A percentile compares a stretch with the other conserved stretches of the same genome.
phyloP scores from a whole-genome alignment of 1,140 invertebrate species.

The Bactericera cockerelli region DNA sequence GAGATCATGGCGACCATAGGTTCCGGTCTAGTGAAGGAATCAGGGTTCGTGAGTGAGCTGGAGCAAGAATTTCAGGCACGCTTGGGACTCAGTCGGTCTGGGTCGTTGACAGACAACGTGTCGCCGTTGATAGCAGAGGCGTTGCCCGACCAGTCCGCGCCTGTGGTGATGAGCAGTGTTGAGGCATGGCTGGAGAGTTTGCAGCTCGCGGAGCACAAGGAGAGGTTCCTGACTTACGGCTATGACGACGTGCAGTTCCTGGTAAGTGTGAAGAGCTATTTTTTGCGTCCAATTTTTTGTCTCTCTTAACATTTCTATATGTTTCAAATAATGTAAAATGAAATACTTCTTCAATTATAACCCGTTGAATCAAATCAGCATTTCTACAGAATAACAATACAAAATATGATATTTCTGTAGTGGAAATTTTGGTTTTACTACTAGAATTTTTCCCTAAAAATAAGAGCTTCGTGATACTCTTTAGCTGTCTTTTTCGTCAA shows the following conservation, averaged over 20 bases:
- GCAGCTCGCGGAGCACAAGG: constrained; percentile 66
- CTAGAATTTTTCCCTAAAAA: no score
- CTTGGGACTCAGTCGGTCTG: constrained; percentile 29
- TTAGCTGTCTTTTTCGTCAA: no score
- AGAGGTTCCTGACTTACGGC: constrained; percentile 67
- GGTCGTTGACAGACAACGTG: not conserved
- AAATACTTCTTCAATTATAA: no score
- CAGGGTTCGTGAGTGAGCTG: constrained; percentile 64
- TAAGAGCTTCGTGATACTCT: no score
- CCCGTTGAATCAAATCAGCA: no score
- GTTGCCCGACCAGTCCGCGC: constrained; percentile 10
- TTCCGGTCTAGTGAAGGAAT: constrained; percentile 57
- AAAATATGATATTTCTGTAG: no score
- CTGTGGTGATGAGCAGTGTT: constrained; percentile 35
- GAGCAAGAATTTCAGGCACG: constrained; percentile 66
- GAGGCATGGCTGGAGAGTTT: constrained; percentile 64
- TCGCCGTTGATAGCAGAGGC: not conserved
- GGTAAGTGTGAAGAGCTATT: constrained; percentile 42
- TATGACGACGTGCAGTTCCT: constrained; percentile 87
- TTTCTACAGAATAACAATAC: no score
- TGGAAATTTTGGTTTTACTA: no score
- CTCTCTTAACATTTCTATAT: no score
- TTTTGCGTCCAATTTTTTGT: no score
- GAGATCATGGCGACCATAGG: constrained; percentile 88
- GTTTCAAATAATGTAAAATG: no score